These are phyloP conservation scores for Neoascia interrupta DNA, from an alignment of 2,888 invertebrate genomes.

Conservation along the genomic window DNA sequence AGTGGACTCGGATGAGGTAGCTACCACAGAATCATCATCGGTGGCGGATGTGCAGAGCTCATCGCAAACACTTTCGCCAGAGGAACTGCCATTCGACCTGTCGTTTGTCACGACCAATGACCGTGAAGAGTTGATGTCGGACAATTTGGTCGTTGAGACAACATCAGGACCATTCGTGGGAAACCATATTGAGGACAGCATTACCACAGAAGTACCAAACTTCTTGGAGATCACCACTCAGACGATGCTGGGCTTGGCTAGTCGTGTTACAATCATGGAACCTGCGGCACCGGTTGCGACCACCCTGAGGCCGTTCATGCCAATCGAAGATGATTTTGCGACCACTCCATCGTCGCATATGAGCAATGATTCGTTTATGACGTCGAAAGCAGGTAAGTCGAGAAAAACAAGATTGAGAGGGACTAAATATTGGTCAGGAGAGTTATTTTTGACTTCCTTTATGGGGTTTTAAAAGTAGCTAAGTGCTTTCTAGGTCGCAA, in stretches of 20 bases:
- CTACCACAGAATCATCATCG: conserved; percentile 38
- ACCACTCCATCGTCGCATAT: conserved; percentile 44
- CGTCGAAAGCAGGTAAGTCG: conserved; percentile 46
- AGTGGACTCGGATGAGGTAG: conserved; percentile 51
- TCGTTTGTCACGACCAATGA: conserved; percentile 69
- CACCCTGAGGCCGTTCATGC: conserved; percentile 74
- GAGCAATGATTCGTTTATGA: conserved; percentile 39
- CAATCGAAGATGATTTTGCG: conserved; percentile 59
- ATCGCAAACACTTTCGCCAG: conserved; percentile 72
- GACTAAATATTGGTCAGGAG: too few relatives aligned
- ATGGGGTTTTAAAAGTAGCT: too few relatives aligned
- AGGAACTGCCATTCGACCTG: conserved; percentile 76
- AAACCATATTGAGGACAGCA: conserved; percentile 35
- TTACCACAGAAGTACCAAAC: conserved; percentile 75
- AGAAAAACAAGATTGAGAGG: background rate
- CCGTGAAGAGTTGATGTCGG: conserved; percentile 75
- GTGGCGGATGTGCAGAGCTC: conserved; percentile 3
- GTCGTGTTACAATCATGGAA: conserved; percentile 80
- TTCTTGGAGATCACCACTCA: conserved; percentile 78
- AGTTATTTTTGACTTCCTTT: too few relatives aligned
- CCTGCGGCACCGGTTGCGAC: conserved; percentile 78
- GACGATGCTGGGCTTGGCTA: conserved; percentile 78
- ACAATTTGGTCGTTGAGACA: conserved; percentile 75
- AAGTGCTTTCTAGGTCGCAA: too few relatives aligned
- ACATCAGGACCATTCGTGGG: conserved; percentile 71